Conservation (phyloP, 2,113 vertebrate species). For the Heterochromis multidens region DNA sequence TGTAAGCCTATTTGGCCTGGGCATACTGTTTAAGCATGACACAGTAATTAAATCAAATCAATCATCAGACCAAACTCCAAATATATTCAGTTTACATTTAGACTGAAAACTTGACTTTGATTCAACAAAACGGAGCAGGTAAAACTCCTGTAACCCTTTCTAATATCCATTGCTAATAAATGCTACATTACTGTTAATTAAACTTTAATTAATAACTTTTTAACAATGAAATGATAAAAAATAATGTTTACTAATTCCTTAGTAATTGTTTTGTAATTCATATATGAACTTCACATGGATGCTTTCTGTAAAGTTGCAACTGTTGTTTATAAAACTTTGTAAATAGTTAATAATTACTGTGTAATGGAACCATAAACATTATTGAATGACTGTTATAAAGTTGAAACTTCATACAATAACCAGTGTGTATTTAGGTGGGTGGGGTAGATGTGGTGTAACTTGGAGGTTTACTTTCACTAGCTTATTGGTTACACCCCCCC, state of each 20-base stretch:
- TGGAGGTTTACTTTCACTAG: not conserved
- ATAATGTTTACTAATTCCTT: not conserved
- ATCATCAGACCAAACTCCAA: not conserved
- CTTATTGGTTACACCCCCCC: not conserved
- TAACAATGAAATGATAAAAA: not conserved
- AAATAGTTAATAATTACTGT: fast-evolving
- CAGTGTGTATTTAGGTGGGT: fast-evolving
- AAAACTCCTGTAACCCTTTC: not conserved
- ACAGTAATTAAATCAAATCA: not conserved
- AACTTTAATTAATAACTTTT: not conserved
- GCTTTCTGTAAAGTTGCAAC: not conserved
- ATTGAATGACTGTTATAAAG: not conserved
- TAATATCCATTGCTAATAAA: not conserved
- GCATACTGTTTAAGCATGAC: not conserved
- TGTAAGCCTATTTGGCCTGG: not conserved
- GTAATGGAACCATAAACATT: not conserved
- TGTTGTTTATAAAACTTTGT: not conserved
- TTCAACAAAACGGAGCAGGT: not conserved
- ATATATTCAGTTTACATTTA: not conserved
- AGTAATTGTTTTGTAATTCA: not conserved
- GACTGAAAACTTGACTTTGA: not conserved
- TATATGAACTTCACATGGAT: fast-evolving
- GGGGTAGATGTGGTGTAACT: too few species aligned
- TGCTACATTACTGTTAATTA: not conserved
- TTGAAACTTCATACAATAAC: not conserved